Evolutionary conservation across 2,113 vertebrate species (phyloP), one percentile per base, ranked within the genome.

Genomic region (Phocoena phocoena): DNA sequence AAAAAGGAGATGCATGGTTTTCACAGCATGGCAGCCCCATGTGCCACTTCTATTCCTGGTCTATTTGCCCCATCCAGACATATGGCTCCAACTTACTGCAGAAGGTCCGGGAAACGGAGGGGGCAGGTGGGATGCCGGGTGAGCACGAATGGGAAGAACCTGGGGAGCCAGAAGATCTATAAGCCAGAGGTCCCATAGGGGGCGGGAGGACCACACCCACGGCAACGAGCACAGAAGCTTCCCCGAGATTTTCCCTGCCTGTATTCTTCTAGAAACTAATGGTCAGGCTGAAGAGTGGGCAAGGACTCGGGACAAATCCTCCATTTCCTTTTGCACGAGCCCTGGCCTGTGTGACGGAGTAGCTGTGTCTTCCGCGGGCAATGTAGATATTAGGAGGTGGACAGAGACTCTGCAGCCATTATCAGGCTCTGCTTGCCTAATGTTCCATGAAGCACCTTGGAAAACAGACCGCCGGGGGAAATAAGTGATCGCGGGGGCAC

Each of bases 181-280:
- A 0, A 18, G 21, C 26, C 11, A 1, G 9, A 81, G 5, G 5
- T 44, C 33, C 23, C 1, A 0, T 0, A 14, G 86, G 20, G 20
- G 41, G 71, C 3, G 26, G 31, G 10, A 36, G 2, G 58, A 15
- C 33, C 2, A 11, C 1, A 31, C 63, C 31, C 36, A 4, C 0
- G 1, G 62, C 25, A 47, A n/a, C 31, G 12, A 60, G 41, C 1
- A 8, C 8, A 5, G 44, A 23, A 36, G 55, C n/a, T 31, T 10
- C 80, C 14, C 2, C 13, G 36, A 5, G 41, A 4, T 31, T 1
- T 9, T 36, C 55, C n/a, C 31, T 17, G 28, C 1, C 0, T 3
- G 58, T 1, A 1, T 2, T 26, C 82, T 62, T 80, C 28, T 41
- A 4, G 63, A 15, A 33, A 41, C 26, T 4, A 2, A 47, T 0